Evolutionary conservation across 2,888 invertebrate genomes (phyloP), one percentile per base, ranked within the genome.

Genomic region (Plebejus argus): DNA sequence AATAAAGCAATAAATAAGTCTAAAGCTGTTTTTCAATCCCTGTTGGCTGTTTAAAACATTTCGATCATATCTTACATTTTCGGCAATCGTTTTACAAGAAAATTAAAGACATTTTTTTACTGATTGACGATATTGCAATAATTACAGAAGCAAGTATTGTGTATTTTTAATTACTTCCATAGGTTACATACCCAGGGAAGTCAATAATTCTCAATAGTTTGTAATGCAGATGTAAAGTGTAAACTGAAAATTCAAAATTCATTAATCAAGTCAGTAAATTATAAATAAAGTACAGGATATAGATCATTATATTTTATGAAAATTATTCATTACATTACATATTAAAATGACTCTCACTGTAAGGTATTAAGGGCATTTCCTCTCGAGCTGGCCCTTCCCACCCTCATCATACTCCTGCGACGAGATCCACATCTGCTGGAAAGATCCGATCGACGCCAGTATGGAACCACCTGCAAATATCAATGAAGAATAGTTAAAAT

Each of bases 371-470:
- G 98, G 98, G 84, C 98, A 98, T 91, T 99, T 99, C 86, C 99
- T 95, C 86, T 99, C 99, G 70, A 99, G 98, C 92, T 99, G 99
- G 61, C 97, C 96, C 87, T 99, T 99, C 35, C 99, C 99, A 0
- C 97, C 97, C 88, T 99, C 99, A 86, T 99, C 99, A 89, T 99
- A 99, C 90, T 99, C 99, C 89, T 99, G 99, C 84, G 99, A 99
- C 0, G 99, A 99, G 83, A 99, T 98, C 99, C 99, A 99, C 98
- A 99, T 99, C 92, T 99, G 99, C 87, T 99, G 99, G 95, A 99
- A 99, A 28, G 99, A 99, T 8, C 99, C 99, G 86, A 99, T 97
- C 0, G 99, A 99, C 0, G 99, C 99, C 75, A 99, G 94, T 85
- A 99, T 99, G 0, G 99, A 99, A 3, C 99, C 99, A 53, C 96